Base-by-base conservation (phyloP, 2,888 invertebrate genomes). In the Drosophila subsilvestris region DNA sequence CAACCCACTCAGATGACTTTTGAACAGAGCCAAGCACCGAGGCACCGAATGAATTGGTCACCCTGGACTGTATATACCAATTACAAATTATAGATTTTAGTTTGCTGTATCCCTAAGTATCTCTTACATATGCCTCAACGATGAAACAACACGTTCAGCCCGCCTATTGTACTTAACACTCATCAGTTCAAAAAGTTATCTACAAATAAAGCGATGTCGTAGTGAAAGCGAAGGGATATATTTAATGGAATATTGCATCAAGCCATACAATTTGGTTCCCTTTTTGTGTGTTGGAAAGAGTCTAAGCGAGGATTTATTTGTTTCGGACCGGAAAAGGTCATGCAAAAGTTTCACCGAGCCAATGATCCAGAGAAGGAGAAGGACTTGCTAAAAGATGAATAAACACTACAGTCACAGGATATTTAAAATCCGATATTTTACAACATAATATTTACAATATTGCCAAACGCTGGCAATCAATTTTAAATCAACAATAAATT, bases 131-230 rank as follows among this genome's bases (percentile, higher is more conserved):
- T n/a, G 37, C 37, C 37, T 14, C 37, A 37, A n/a, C 14, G 1
- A 37, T 37, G 37, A 7, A 37, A 37, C 37, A n/a, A 25, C 25
- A 25, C 27, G 7, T n/a, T 50, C 56, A 50, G 65, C 74, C 77
- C 65, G 85, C 74, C 74, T 80, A 66, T 66, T 76, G 88, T 88
- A 88, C 88, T 86, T 88, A 88, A 74, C 67, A 55, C 79, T 68
- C 61, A 56, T 57, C 45, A 63, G 71, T 67, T 70, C 69, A 78
- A 71, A 71, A 75, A 71, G 63, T 65, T 71, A 76, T 68, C 72
- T 66, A 63, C 58, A 73, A 79, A 74, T 85, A 85, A 81, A 82
- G 73, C 68, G 62, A 69, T 57, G 67, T 68, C 48, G 66, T 73
- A 77, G 79, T 66, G 66, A 32, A 45, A 44, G 43, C 10, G 14